These are phyloP conservation scores for Diprion similis DNA, from an alignment of 1,140 invertebrate genomes.

Conservation along the genomic window DNA sequence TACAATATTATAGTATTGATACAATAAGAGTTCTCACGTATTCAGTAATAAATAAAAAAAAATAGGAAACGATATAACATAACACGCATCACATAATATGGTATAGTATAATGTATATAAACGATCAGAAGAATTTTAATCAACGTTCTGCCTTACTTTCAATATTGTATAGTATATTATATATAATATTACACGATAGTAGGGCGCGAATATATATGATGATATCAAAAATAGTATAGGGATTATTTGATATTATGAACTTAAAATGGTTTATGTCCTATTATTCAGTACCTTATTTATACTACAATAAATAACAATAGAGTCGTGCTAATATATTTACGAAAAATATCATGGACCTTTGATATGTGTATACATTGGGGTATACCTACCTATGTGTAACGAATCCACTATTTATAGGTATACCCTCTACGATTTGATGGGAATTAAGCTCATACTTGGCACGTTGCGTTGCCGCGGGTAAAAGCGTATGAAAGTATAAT, in stretches of 20 bases:
- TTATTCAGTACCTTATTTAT: neutral
- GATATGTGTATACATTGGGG: neutral
- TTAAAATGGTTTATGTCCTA: neutral
- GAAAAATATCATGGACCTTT: neutral
- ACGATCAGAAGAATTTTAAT: no score
- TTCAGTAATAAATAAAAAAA: conserved; percentile 40
- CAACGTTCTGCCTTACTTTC: no score
- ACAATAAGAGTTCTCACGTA: conserved; percentile 34
- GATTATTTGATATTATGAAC: neutral
- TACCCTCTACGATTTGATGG: neutral
- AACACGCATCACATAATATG: conserved; percentile 46
- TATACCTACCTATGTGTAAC: neutral
- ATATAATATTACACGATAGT: neutral
- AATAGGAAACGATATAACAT: conserved; percentile 31
- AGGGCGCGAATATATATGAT: neutral
- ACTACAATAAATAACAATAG: conserved; percentile 1
- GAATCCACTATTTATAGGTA: neutral
- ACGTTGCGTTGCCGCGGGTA: neutral
- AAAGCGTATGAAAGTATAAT: neutral
- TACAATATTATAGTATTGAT: conserved; percentile 38
- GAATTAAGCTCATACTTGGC: neutral
- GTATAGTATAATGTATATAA: no score
- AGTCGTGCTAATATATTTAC: neutral
- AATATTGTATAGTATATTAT: no score
- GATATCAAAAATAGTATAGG: conserved; percentile 2